phyloP scores from a whole-genome alignment of 2,888 invertebrate genomes.

The Reticulitermes lucifugus region DNA sequence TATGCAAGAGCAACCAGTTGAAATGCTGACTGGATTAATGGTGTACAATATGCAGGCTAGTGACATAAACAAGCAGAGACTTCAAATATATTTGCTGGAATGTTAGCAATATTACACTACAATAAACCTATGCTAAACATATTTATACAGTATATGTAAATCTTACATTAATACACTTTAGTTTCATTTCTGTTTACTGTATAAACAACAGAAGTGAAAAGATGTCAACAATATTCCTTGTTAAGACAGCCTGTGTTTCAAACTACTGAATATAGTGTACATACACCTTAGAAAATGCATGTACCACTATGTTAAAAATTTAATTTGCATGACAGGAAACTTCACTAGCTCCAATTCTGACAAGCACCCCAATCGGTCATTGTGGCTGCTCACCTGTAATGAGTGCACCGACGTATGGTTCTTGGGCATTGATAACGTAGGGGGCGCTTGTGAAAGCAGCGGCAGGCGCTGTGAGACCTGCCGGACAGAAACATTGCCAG shows the following conservation, averaged over 20 bases:
- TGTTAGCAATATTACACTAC: background rate
- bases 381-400: slow-evolving; percentile 69
- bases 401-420: slow-evolving; percentile 86
- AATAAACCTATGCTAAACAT: background rate
- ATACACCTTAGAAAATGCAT: background rate
- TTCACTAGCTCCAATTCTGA: background rate
- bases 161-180: background rate
- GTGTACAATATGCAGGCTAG: background rate
- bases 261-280: background rate
- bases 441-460: slow-evolving; percentile 72
- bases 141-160: background rate
- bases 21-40: background rate
- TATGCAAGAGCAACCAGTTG: no score
- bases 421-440: slow-evolving; percentile 89
- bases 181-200: background rate
- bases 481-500: slow-evolving; percentile 38
- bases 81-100: background rate
- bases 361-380: slow-evolving; percentile 18
- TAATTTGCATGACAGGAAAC: background rate
- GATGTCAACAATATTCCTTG: background rate
- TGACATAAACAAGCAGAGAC: background rate
- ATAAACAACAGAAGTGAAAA: background rate
- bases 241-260: background rate
- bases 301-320: background rate
- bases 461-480: slow-evolving; percentile 61